phyloP scores from a whole-genome alignment of 2,888 invertebrate species.

The Halictus quadricinctus region DNA sequence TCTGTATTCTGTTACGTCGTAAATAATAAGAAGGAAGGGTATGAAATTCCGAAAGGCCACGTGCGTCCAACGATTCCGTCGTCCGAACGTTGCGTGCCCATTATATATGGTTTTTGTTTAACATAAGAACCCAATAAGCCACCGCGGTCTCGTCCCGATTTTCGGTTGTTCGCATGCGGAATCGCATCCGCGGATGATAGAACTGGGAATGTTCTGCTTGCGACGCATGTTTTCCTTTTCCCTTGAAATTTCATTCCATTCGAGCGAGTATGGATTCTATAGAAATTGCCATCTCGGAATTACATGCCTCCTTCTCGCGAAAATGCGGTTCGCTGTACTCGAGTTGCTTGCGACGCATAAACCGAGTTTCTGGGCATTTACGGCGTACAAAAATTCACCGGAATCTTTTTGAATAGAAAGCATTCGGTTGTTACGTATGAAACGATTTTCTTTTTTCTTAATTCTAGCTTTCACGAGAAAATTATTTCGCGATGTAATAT shows the following conservation, averaged over 20 bases:
- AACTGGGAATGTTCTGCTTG: constrained; percentile 1
- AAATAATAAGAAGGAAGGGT: constrained; percentile 47
- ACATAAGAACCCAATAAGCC: constrained; percentile 74
- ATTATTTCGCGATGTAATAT: too few relatives aligned
- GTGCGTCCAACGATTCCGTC: constrained; percentile 75
- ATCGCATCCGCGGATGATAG: not conserved
- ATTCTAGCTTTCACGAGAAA: not conserved
- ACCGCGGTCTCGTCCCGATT: not conserved
- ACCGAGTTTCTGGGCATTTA: not conserved
- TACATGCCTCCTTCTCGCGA: not conserved
- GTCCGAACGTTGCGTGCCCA: constrained; percentile 66
- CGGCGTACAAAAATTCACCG: not conserved
- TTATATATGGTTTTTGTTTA: constrained; percentile 75
- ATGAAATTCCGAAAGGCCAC: constrained; percentile 60
- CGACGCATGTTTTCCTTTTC: constrained; percentile 22
- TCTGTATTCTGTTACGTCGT: constrained; percentile 27
- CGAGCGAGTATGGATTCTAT: not conserved
- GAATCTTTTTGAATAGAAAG: not conserved
- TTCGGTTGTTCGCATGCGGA: constrained; percentile 10
- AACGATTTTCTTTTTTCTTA: not conserved
- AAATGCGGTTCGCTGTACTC: not conserved
- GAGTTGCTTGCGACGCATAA: not conserved
- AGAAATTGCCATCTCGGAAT: constrained; percentile 1
- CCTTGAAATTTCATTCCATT: constrained; percentile 32
- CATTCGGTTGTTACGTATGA: not conserved